Conservation (phyloP, 2,888 invertebrate species). For the Sphaeridia pumilis region DNA sequence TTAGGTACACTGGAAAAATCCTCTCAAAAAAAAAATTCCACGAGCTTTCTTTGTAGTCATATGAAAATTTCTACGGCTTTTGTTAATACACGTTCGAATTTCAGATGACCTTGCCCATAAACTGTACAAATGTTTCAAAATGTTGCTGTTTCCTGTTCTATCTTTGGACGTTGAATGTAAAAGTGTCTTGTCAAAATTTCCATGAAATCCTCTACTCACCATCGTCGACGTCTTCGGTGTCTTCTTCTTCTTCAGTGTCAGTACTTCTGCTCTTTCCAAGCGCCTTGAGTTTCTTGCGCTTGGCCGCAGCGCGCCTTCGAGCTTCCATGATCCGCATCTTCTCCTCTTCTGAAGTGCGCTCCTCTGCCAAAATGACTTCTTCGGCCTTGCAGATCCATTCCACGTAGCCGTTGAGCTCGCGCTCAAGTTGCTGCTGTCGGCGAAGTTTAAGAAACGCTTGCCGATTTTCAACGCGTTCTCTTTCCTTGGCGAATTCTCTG, state of each 20-base stretch:
- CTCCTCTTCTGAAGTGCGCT: conserved; percentile 98
- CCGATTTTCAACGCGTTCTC: conserved; percentile 99
- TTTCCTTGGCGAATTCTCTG: conserved; percentile 99
- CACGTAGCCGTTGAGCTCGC: conserved; percentile 97
- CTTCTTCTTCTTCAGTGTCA: conserved; percentile 92
- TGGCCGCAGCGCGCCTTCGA: conserved; percentile 82
- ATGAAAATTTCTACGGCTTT: too few species aligned
- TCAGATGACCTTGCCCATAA: too few species aligned
- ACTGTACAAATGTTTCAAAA: too few species aligned
- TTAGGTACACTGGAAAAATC: too few species aligned
- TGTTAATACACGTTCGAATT: too few species aligned
- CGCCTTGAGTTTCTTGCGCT: conserved; percentile 88
- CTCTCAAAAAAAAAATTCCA: too few species aligned
- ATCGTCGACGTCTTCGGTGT: conserved; percentile 74
- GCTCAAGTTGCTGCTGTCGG: conserved; percentile 93
- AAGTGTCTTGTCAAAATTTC: too few species aligned
- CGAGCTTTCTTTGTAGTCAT: too few species aligned
- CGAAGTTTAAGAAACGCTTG: conserved; percentile 98
- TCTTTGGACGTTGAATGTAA: too few species aligned
- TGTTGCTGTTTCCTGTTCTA: too few species aligned
- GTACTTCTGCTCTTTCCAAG: conserved; percentile 91
- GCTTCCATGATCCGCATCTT: conserved; percentile 98
- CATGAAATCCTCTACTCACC: too few species aligned
- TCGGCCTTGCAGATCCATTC: conserved; percentile 99
- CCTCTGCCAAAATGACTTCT: conserved; percentile 99